Base-by-base conservation (phyloP, 2,888 invertebrate species). In the Mythimna ferrago region DNA sequence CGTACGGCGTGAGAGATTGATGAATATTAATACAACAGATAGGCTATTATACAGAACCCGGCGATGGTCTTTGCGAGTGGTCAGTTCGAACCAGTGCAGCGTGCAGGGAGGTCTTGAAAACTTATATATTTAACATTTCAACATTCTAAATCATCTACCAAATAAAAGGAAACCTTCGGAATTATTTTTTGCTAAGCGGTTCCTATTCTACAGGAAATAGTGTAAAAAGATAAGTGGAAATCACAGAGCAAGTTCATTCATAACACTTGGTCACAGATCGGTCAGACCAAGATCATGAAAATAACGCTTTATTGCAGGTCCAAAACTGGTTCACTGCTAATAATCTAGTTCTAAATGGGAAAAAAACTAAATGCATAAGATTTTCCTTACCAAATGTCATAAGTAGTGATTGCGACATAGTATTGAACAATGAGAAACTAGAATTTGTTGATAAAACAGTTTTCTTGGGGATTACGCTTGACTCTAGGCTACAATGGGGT, bases 221-320 rank as follows among this genome's bases (percentile, higher is more conserved):
- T 53, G 19, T 9, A 19, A 19, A 51, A 51, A 19, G 1, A 63
- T 53, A 38, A 41, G 26, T 26, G 11, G n/a, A 35, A 66, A 54
- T 51, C 38, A 9, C 6, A 63, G 53, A 66, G 58, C 26, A 62
- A 58, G 61, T 67, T 69, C 76, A 85, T 84, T 84, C 78, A 84
- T 71, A 64, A 70, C 38, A 73, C 77, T 73, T 74, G 66, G 62
- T 78, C 66, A 73, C 70, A 71, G 65, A 78, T 81, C 57, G 63
- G 70, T 60, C 64, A 69, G 69, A 70, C 54, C 71, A 78, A 86
- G 84, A 88, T 86, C 83, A 82, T n/a, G n/a, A n/a, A n/a, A n/a
- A n/a, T n/a, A n/a, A n/a, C n/a, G n/a, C n/a, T n/a, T n/a, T n/a
- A n/a, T n/a, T n/a, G n/a, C n/a, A n/a, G n/a, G n/a, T n/a, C n/a